Base-by-base conservation (phyloP, 2,888 invertebrate genomes). In the Myopa tessellatipennis region DNA sequence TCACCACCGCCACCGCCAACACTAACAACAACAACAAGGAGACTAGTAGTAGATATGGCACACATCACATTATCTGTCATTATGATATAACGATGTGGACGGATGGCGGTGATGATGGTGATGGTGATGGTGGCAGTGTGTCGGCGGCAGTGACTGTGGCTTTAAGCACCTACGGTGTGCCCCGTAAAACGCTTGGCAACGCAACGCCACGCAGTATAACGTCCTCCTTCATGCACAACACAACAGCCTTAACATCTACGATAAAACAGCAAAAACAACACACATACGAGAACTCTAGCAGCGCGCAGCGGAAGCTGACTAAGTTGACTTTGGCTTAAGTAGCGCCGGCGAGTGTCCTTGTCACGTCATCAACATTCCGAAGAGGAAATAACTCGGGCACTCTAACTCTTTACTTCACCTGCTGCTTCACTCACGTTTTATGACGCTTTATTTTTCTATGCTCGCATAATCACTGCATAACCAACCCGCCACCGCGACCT, bases 331-430 rank as follows among this genome's bases (percentile, higher is more conserved):
- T 60, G 45, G 68, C 69, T 75, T 69, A 69, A 75, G 75, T 68
- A 60, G 75, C 63, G 69, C 65, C 67, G 38, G 74, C 69, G 60
- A 77, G 77, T 77, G 77, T 77, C 77, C 77, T 77, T 67, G 65
- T 67, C 72, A 77, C 72, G 55, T 67, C 72, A 72, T 77, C 77
- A 77, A 72, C 77, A 77, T 71, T 67, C 77, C 72, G 67, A 72
- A 72, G 72, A 65, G 77, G 77, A 77, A 77, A 72, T 72, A 77
- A 72, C 77, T 72, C 72, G 72, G 77, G 72, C 67, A 77, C 77
- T 71, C 77, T 65, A 71, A 77, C 77, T 72, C 77, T 77, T 77
- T 67, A 72, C 71, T 72, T 72, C 67, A 58, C 72, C 65, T 72
- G 45, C 45, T n/a, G 52, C 67, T 52, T 69, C 45, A 68, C 60